These are phyloP conservation scores for Drosophila sproati DNA, from an alignment of 1,140 invertebrate species.

Conservation along the genomic window DNA sequence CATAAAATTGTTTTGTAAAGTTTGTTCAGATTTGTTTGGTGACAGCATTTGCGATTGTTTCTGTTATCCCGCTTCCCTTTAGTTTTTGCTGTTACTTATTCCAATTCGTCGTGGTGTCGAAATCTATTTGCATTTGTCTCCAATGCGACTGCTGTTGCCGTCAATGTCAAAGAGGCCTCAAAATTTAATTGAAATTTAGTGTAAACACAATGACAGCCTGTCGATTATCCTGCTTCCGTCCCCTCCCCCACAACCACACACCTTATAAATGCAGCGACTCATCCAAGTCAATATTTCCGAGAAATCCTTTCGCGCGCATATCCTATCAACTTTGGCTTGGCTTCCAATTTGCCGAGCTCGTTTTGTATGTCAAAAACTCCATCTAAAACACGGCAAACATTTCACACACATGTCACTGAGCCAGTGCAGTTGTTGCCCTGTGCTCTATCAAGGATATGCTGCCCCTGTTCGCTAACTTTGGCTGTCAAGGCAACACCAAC, in stretches of 20 bases:
- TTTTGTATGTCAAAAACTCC: slow-evolving; percentile 74
- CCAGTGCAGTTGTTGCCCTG: slow-evolving; percentile 66
- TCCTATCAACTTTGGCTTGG: slow-evolving; percentile 72
- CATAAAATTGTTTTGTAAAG: slow-evolving; percentile 73
- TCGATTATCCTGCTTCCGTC: slow-evolving; percentile 67
- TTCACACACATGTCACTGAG: slow-evolving; percentile 78
- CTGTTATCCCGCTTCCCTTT: slow-evolving; percentile 25
- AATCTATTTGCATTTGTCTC: slow-evolving; percentile 41
- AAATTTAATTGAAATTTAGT: slow-evolving; percentile 83
- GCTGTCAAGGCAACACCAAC: slow-evolving; percentile 56
- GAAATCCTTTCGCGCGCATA: slow-evolving; percentile 70
- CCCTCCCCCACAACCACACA: background rate
- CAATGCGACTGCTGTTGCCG: slow-evolving; percentile 29
- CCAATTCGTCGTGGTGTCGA: slow-evolving; percentile 2
- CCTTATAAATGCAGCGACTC: background rate
- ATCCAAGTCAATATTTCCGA: slow-evolving; percentile 51
- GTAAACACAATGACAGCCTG: slow-evolving; percentile 78
- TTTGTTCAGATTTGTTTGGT: slow-evolving; percentile 76
- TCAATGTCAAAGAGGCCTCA: slow-evolving; percentile 73
- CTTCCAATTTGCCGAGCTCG: slow-evolving; percentile 69
- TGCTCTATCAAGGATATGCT: slow-evolving; percentile 51
- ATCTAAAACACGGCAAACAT: slow-evolving; percentile 54
- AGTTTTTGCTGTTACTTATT: slow-evolving; percentile 17
- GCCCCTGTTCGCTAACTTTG: slow-evolving; percentile 24
- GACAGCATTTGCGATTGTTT: slow-evolving; percentile 75